Evolutionary conservation across 2,888 invertebrate species (phyloP).

Genomic region (Megaustenia siamemsis): DNA sequence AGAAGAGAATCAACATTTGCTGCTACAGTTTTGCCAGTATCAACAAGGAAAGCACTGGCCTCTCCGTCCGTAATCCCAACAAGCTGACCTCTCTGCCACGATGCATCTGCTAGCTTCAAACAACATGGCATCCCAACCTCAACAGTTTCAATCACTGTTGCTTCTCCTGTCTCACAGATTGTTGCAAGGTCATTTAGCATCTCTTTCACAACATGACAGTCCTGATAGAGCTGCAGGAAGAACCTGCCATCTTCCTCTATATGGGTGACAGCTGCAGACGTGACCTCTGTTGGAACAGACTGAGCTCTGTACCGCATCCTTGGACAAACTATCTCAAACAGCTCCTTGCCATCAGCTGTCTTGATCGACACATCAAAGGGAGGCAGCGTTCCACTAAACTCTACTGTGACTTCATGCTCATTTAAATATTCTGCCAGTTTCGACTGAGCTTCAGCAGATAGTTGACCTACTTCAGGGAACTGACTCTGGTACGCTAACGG

Average conservation of each 20-base stretch:
- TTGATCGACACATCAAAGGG: constrained; percentile 48
- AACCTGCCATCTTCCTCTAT: constrained; percentile 80
- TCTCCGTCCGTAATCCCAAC: constrained; percentile 79
- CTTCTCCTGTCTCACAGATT: constrained; percentile 70
- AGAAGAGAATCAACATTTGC: constrained; percentile 40
- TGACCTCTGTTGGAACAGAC: constrained; percentile 33
- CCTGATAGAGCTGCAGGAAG: constrained; percentile 84
- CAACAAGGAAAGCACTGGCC: constrained; percentile 84
- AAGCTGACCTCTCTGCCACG: constrained; percentile 86
- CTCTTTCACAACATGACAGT: constrained; percentile 77
- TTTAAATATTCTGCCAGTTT: constrained; percentile 52
- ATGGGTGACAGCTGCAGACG: constrained; percentile 53
- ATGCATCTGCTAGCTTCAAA: constrained; percentile 83
- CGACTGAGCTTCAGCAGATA: constrained; percentile 52
- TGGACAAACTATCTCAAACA: constrained; percentile 48
- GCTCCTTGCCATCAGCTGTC: constrained; percentile 43
- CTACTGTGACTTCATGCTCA: constrained; percentile 50
- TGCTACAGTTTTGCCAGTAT: constrained; percentile 82
- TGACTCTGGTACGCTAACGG: constrained; percentile 72
- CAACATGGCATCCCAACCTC: constrained; percentile 84
- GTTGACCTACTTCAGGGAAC: constrained; percentile 62
- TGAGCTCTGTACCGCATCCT: constrained; percentile 43
- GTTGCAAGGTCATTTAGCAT: constrained; percentile 81
- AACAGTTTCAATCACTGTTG: constrained; percentile 35
- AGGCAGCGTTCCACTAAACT: constrained; percentile 25